Base-by-base conservation (phyloP, 2,888 invertebrate genomes). In the Hypomecis punctinalis region DNA sequence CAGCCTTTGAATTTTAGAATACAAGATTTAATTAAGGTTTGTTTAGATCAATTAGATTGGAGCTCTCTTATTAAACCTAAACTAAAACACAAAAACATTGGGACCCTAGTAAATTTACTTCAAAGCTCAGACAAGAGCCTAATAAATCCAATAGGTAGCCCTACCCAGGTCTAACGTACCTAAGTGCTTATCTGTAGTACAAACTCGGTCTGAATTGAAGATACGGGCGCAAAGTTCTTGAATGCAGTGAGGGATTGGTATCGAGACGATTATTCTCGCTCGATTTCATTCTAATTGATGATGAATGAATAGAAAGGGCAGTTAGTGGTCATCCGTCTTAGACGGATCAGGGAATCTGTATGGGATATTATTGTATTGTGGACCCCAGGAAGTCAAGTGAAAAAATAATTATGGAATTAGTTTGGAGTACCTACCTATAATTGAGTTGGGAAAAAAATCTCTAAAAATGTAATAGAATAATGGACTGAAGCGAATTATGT, bases 241-340 rank as follows among this genome's bases (percentile, higher is more conserved):
- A 51, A 53, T 52, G 37, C 54, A 54, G 37, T 53, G 45, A 35
- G 49, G 13, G 54, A 59, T 58, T 54, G 58, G 39, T 56, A 55
- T 56, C 13, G 39, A 45, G 58, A 45, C 54, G 48, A 56, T 61
- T 60, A 54, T 36, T 65, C 52, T 56, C 47, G 52, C 61, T 56
- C 46, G 43, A 61, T 65, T 60, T 65, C 36, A n/a, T 60, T 60
- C 55, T 60, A 42, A 64, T 60, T 13, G 55, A 33, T 45, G 23
- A 52, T 33, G 61, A 49, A 43, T 61, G 40, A 7, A 42, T 35
- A 33, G 33, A 51, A 60, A 53, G 33, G 52, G 40, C 51, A 39
- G 37, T 52, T 40, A 39, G 40, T 52, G 52, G 52, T 40, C 40
- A 52, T 52, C 40, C 23, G 11, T 52, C 40, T 52, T 6, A 39